Evolutionary conservation across 1,140 invertebrate species (phyloP).

Genomic region (Drosophila littoralis): DNA sequence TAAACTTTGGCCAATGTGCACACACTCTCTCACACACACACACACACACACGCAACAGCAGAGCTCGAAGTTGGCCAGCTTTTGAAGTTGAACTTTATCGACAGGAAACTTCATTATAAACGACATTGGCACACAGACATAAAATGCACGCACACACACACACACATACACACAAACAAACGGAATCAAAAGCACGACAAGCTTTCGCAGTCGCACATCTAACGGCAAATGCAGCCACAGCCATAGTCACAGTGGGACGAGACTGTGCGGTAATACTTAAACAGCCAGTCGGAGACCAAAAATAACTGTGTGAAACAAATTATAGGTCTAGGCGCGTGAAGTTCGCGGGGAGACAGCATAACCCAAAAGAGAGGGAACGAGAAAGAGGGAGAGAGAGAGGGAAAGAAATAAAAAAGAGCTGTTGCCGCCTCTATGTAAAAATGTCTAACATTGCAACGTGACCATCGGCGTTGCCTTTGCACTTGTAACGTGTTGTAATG

Average conservation of each 20-base stretch:
- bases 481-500: slow-evolving; percentile 76
- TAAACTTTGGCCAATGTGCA: slow-evolving; percentile 51
- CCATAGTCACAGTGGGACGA: slow-evolving; percentile 30
- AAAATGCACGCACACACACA: slow-evolving; percentile 25
- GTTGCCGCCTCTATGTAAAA: neutral
- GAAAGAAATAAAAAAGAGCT: neutral
- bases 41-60: neutral
- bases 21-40: slow-evolving; percentile 10
- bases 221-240: slow-evolving; percentile 44
- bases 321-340: slow-evolving; percentile 47
- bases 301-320: slow-evolving; percentile 70
- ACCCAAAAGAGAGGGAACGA: neutral
- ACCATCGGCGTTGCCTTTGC: slow-evolving; percentile 71
- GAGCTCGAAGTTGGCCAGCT: slow-evolving; percentile 40
- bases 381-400: slow-evolving; percentile 1
- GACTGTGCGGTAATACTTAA: slow-evolving; percentile 28
- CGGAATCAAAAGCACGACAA: slow-evolving; percentile 2
- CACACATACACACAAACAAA: slow-evolving; percentile 9
- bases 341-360: slow-evolving; percentile 17
- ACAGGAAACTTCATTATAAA: slow-evolving; percentile 82
- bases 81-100: slow-evolving; percentile 77
- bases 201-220: slow-evolving; percentile 14
- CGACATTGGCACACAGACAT: slow-evolving; percentile 73
- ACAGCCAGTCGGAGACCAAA: slow-evolving; percentile 34
- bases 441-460: slow-evolving; percentile 78